phyloP scores from a whole-genome alignment of 1,140 invertebrate species.

The Coenobita brevimanus region DNA sequence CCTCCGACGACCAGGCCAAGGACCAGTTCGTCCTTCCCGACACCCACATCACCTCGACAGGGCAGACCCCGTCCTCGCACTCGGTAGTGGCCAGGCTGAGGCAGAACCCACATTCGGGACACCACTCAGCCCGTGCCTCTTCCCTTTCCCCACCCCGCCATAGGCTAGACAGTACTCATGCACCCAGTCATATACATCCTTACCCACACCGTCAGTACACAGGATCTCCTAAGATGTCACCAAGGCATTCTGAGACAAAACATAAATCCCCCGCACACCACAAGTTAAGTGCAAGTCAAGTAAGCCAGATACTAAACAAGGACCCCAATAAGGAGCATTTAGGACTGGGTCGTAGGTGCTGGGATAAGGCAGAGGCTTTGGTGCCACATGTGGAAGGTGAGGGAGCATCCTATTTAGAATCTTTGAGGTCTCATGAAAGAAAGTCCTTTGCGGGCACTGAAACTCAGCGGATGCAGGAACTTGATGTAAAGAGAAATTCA shows the following conservation, averaged over 20 bases:
- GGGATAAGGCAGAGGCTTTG: conserved; percentile 19
- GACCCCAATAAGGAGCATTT: background rate
- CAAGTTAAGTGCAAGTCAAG: background rate
- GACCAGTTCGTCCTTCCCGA: conserved; percentile 40
- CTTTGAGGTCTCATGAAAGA: conserved; percentile 26
- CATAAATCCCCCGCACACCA: background rate
- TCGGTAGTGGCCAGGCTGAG: background rate
- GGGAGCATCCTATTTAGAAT: background rate
- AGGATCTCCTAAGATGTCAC: background rate
- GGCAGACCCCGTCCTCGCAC: conserved; percentile 26
- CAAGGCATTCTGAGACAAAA: background rate
- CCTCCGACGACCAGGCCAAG: conserved; percentile 27
- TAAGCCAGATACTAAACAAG: background rate
- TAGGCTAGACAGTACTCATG: background rate
- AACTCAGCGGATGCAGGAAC: background rate
- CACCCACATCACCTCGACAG: conserved; percentile 44
- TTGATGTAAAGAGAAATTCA: conserved; percentile 39
- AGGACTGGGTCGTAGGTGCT: conserved; percentile 15
- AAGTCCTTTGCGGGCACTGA: conserved; percentile 43
- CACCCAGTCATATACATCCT: background rate
- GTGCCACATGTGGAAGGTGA: conserved; percentile 4
- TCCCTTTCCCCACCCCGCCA: background rate
- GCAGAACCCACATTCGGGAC: background rate
- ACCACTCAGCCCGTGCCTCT: background rate
- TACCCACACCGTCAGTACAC: too few species aligned